Conservation (phyloP, 2,888 invertebrate genomes). For the Cephus sareptanus region DNA sequence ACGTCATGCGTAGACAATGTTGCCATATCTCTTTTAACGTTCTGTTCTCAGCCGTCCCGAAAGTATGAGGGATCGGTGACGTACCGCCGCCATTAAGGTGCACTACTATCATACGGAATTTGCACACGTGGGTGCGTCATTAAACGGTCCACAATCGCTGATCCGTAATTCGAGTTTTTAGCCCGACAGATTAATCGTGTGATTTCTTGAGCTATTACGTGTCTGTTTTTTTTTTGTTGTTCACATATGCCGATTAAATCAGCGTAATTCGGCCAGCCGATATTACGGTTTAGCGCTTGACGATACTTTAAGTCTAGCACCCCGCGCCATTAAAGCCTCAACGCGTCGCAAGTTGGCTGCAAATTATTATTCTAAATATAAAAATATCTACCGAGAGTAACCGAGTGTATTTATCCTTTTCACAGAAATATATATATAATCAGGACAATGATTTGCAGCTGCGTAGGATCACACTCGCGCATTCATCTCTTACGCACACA, state of each 20-base stretch:
- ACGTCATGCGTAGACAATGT: background rate
- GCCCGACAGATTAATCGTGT: background rate
- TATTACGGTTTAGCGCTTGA: background rate
- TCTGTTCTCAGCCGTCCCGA: background rate
- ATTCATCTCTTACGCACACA: constrained; percentile 10
- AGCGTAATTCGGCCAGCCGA: background rate
- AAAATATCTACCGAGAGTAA: constrained; percentile 12
- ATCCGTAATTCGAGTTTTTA: background rate
- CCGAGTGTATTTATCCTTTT: constrained; percentile 8
- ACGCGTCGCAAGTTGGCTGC: constrained; percentile 8
- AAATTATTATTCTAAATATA: constrained; percentile 19
- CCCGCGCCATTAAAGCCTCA: background rate
- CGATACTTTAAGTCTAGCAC: background rate
- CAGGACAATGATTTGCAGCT: constrained; percentile 17
- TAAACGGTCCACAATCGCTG: background rate
- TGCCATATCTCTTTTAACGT: background rate
- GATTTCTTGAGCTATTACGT: background rate
- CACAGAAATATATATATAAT: constrained; percentile 9
- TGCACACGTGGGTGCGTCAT: background rate
- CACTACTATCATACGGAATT: background rate
- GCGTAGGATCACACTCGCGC: constrained; percentile 18
- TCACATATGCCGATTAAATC: background rate
- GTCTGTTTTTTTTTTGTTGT: background rate
- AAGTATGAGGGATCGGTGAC: background rate
- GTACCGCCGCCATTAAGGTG: background rate